These are phyloP conservation scores for Tympanuchus pallidicinctus DNA, from an alignment of 2,113 vertebrate species.

Conservation along the genomic window DNA sequence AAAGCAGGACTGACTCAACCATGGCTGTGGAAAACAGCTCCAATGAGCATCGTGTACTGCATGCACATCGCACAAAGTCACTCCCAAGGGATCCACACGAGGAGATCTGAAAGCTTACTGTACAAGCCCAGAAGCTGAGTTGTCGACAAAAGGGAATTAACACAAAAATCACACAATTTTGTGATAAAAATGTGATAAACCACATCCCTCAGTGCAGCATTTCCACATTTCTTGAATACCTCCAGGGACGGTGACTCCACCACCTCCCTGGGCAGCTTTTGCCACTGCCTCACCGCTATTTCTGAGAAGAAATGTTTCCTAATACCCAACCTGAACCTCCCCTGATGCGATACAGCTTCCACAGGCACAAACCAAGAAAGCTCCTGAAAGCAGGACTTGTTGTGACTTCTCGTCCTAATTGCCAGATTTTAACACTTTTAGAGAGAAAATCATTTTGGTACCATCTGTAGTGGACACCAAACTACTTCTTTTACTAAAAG, in stretches of 20 bases:
- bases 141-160: not conserved
- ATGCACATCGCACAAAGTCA: conserved; percentile 29
- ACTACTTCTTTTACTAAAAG: not conserved
- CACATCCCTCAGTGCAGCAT: not conserved
- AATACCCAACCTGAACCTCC: too few relatives aligned
- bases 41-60: not conserved
- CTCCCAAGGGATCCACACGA: not conserved
- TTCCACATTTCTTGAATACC: too few relatives aligned
- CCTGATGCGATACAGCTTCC: not conserved
- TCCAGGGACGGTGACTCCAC: too few relatives aligned
- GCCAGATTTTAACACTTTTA: not conserved
- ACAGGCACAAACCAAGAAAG: not conserved
- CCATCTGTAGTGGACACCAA: not conserved
- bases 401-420: not conserved
- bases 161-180: not conserved
- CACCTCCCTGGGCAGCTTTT: too few relatives aligned
- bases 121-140: not conserved
- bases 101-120: not conserved
- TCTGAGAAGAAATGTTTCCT: too few relatives aligned
- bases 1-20: conserved; percentile 42
- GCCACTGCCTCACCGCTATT: too few relatives aligned
- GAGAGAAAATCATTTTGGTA: not conserved
- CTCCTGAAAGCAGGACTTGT: not conserved
- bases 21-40: not conserved
- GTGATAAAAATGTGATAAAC: not conserved